These are phyloP conservation scores for Pterois miles DNA, from an alignment of 2,797 vertebrate species.

Conservation along the genomic window DNA sequence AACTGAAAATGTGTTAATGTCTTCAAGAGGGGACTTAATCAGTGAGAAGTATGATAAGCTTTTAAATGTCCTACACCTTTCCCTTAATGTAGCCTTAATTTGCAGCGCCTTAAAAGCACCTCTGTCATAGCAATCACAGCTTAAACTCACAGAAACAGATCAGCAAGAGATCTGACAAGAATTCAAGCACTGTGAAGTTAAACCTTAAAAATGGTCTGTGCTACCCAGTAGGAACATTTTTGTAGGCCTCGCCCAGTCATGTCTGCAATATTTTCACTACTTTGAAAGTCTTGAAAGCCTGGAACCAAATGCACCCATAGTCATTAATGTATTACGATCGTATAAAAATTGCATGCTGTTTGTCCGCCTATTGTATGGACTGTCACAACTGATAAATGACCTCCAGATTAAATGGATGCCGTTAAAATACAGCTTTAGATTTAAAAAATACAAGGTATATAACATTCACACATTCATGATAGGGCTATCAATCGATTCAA, in stretches of 20 bases:
- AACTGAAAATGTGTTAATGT: conserved; percentile 58
- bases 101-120: conserved; percentile 46
- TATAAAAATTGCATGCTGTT: conserved; percentile 26
- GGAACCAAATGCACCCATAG: conserved; percentile 6
- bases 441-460: not conserved
- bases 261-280: not conserved
- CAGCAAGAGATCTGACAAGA: conserved; percentile 48
- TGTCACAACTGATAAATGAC: not conserved
- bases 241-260: not conserved
- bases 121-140: conserved; percentile 53
- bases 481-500: too few species aligned
- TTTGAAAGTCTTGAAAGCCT: conserved; percentile 19
- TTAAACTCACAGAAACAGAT: conserved; percentile 58
- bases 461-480: not conserved
- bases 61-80: conserved; percentile 47
- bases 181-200: conserved; percentile 43
- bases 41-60: conserved; percentile 47
- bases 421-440: not conserved
- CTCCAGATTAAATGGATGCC: not conserved
- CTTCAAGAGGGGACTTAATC: conserved; percentile 49
- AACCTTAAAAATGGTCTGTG: conserved; percentile 33
- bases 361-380: conserved; percentile 20
- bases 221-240: not conserved
- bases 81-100: conserved; percentile 58
- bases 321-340: conserved; percentile 33